A percentile compares a stretch with the other conserved stretches of the same genome.
Evolutionary conservation across 2,113 vertebrate genomes (phyloP).

Genomic region (Oreochromis tanganicae): DNA sequence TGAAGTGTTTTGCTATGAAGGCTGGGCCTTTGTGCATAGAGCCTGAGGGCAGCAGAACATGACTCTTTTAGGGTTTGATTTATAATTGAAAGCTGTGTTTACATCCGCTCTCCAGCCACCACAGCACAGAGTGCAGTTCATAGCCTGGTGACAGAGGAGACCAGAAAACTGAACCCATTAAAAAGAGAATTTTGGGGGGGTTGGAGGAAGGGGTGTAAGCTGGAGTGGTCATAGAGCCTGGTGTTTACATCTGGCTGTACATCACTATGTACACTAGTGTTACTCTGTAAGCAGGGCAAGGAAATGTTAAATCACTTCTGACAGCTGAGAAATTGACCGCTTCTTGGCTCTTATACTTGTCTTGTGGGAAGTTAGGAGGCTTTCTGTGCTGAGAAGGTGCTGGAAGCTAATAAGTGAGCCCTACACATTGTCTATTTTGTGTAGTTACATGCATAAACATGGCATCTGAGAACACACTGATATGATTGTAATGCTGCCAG

Average conservation of each 20-base stretch:
- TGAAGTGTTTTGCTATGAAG: slow-evolving; percentile 31
- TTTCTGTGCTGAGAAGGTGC: background rate
- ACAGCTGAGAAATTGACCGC: slow-evolving; percentile 44
- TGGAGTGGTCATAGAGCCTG: background rate
- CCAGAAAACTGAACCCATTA: slow-evolving; percentile 33
- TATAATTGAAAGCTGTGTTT: slow-evolving; percentile 64
- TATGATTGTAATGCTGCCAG: background rate
- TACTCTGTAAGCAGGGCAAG: background rate
- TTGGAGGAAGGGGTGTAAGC: background rate
- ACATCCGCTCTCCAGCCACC: slow-evolving; percentile 37
- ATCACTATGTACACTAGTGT: slow-evolving; percentile 19
- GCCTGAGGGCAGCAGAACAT: slow-evolving; percentile 15
- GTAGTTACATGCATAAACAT: background rate
- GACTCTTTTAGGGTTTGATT: slow-evolving; percentile 51
- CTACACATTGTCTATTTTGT: background rate
- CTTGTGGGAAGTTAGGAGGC: background rate
- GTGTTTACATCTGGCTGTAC: slow-evolving; percentile 44
- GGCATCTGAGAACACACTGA: background rate
- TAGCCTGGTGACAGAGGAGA: background rate
- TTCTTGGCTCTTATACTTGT: background rate
- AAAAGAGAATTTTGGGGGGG: background rate
- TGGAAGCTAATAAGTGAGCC: slow-evolving; percentile 24
- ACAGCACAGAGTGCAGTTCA: slow-evolving; percentile 28
- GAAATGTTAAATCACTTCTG: slow-evolving; percentile 53
- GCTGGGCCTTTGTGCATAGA: slow-evolving; percentile 35